A percentile compares a stretch with the other conserved stretches of the same genome.
Evolutionary conservation across 1,140 invertebrate species (phyloP).

Genomic region (Pseudoatta argentina): DNA sequence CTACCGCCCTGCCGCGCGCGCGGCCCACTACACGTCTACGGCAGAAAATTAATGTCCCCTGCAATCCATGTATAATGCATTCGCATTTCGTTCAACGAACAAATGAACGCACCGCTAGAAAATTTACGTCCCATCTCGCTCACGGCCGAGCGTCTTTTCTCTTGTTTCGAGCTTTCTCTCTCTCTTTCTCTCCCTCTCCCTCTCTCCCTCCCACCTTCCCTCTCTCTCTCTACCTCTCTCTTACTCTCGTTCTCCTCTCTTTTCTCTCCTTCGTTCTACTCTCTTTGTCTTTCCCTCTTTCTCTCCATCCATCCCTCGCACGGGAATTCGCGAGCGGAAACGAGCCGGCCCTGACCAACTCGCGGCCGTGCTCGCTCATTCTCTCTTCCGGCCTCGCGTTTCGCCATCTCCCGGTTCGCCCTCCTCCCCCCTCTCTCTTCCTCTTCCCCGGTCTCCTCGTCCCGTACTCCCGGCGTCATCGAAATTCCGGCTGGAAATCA

Average conservation of each 20-base stretch:
- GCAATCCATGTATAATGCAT: constrained; percentile 87
- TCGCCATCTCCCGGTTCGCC: neutral
- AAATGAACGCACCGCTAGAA: constrained; percentile 85
- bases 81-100: constrained; percentile 85
- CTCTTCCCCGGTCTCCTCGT: constrained; percentile 31
- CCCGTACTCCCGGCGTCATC: constrained; percentile 80
- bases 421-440: neutral
- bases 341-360: constrained; percentile 70
- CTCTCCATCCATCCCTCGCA: constrained; percentile 39
- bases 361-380: constrained; percentile 57
- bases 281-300: constrained; percentile 25
- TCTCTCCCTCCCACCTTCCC: constrained; percentile 25
- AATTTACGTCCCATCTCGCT: constrained; percentile 83
- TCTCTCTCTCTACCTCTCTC: constrained; percentile 9
- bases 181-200: neutral
- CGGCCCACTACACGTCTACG: constrained; percentile 85
- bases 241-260: neutral
- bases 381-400: constrained; percentile 33
- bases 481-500: constrained; percentile 83
- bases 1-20: constrained; percentile 65
- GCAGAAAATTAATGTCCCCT: constrained; percentile 87
- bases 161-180: constrained; percentile 26
- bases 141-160: constrained; percentile 58
- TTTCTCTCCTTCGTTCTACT: neutral
- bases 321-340: constrained; percentile 71